phyloP scores from a whole-genome alignment of 2,113 vertebrate genomes.

The Myiopsitta monachus region DNA sequence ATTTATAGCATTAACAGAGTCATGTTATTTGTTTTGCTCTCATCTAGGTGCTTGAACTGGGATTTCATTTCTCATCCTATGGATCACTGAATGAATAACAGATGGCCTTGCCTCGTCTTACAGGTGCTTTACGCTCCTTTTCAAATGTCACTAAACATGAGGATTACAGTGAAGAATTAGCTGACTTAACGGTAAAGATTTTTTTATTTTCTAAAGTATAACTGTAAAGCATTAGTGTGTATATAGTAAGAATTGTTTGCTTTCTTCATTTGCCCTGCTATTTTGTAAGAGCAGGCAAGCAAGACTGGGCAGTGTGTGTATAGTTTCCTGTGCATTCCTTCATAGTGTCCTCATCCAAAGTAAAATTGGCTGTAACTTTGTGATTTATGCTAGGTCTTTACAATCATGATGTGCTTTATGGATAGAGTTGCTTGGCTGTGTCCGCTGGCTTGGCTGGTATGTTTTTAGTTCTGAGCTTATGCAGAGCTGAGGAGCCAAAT shows the following conservation, averaged over 20 bases:
- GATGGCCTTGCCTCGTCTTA: slow-evolving; percentile 95
- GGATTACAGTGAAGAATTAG: slow-evolving; percentile 80
- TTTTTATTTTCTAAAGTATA: not conserved
- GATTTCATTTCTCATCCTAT: slow-evolving; percentile 68
- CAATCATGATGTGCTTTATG: not conserved
- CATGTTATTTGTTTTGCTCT: slow-evolving; percentile 42
- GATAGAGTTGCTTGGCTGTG: not conserved
- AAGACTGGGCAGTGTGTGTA: not conserved
- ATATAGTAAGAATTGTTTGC: not conserved
- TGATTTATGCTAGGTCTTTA: not conserved
- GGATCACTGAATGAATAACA: slow-evolving; percentile 74
- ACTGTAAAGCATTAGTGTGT: not conserved
- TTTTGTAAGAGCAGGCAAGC: not conserved
- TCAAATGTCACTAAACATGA: slow-evolving; percentile 94
- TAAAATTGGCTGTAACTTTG: not conserved
- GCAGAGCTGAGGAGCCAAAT: not conserved
- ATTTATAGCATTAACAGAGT: slow-evolving; percentile 14
- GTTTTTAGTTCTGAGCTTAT: not conserved
- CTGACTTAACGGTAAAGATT: slow-evolving; percentile 86
- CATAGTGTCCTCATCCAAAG: not conserved
- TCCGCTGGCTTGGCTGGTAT: not conserved
- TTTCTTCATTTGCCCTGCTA: slow-evolving; percentile 8
- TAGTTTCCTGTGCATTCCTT: not conserved
- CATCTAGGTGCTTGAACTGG: slow-evolving; percentile 60
- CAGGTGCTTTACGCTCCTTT: slow-evolving; percentile 92